Conservation (phyloP, 1,140 invertebrate genomes). For the Drosophila equinoxialis region DNA sequence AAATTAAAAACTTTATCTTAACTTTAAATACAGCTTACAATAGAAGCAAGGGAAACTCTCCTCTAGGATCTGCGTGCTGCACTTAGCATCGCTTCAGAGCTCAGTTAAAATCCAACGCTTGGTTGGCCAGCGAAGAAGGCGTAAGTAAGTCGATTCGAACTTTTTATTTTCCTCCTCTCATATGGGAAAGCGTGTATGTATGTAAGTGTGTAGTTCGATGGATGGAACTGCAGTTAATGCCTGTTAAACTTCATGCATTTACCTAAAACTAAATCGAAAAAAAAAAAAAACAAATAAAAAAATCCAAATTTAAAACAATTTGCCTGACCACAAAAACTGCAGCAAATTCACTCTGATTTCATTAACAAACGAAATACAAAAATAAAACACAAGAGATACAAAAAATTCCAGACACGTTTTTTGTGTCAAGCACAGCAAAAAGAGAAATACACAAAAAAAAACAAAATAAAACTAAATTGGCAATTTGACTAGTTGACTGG, state of each 20-base stretch:
- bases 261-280: conserved; percentile 9
- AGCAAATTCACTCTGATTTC: conserved; percentile 50
- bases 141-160: conserved; percentile 50
- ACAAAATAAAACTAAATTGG: conserved; percentile 35
- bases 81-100: conserved; percentile 45
- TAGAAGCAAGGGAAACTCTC: not conserved
- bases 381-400: not conserved
- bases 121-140: conserved; percentile 57
- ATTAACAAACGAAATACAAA: conserved; percentile 36
- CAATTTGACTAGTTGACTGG: conserved; percentile 34
- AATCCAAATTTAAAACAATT: conserved; percentile 58
- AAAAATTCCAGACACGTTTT: conserved; percentile 50
- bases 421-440: conserved; percentile 12
- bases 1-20: conserved; percentile 69
- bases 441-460: conserved; percentile 1
- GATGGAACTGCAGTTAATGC: conserved; percentile 36
- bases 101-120: conserved; percentile 54
- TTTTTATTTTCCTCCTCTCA: conserved; percentile 3
- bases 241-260: conserved; percentile 48
- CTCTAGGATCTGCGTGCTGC: conserved; percentile 2
- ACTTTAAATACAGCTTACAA: conserved; percentile 65
- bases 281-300: conserved; percentile 31
- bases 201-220: not conserved
- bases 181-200: conserved; percentile 10
- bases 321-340: conserved; percentile 36